These are phyloP conservation scores for Stenchaetothrips biformis DNA, from an alignment of 2,888 invertebrate species.

Conservation along the genomic window DNA sequence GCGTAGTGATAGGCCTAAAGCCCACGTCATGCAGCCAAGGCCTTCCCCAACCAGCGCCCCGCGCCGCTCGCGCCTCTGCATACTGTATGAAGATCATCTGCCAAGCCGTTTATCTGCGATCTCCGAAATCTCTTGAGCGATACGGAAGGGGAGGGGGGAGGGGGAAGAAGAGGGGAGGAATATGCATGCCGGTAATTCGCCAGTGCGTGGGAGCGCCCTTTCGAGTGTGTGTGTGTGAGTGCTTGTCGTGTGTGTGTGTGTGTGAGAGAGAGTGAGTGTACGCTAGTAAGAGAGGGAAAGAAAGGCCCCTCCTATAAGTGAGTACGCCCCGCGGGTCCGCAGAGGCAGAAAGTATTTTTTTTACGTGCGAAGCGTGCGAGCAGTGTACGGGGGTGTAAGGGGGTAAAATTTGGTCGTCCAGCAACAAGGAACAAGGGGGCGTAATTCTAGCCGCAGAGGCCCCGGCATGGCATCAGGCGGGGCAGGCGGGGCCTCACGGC, in stretches of 20 bases:
- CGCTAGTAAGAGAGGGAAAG: background rate
- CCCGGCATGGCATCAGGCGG: no score
- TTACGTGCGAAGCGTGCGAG: no score
- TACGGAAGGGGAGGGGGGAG: background rate
- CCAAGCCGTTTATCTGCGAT: constrained; percentile 12
- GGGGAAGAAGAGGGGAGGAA: background rate
- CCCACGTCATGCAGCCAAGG: no score
- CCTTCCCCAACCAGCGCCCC: background rate
- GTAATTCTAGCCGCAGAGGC: no score
- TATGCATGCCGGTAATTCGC: constrained; percentile 21
- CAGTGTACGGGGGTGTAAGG: no score
- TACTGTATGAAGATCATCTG: constrained; percentile 21
- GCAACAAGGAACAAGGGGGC: no score
- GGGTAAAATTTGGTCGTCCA: no score
- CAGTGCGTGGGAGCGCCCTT: background rate
- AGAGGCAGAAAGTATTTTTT: no score
- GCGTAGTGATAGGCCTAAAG: no score
- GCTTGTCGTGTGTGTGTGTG: background rate
- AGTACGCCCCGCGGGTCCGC: no score
- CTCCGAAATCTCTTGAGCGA: constrained; percentile 14
- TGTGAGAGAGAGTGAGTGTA: background rate
- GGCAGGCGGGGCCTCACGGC: no score
- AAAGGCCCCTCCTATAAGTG: no score
- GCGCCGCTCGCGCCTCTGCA: constrained; percentile 4
- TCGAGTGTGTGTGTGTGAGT: background rate